Conservation (phyloP, 2,888 invertebrate species). For the Drosophila pseudotakahashii region DNA sequence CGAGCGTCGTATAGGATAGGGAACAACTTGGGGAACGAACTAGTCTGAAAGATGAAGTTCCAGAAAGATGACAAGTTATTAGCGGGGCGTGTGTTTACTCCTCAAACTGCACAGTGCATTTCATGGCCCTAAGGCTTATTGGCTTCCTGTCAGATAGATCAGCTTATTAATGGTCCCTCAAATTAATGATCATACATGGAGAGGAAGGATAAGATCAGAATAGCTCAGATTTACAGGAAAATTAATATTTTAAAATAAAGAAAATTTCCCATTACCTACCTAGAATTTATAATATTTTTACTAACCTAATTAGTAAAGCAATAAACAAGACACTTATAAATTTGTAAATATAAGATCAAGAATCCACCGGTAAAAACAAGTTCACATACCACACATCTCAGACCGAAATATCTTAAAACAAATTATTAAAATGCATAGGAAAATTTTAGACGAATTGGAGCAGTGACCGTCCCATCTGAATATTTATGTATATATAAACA, state of each 20-base stretch:
- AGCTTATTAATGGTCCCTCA: constrained; percentile 7
- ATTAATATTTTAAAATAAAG: no score
- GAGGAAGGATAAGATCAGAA: not conserved
- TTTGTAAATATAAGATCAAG: not conserved
- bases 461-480: constrained; percentile 34
- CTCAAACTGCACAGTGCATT: constrained; percentile 9
- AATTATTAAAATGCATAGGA: constrained; percentile 30
- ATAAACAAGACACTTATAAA: not conserved
- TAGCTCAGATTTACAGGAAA: no score
- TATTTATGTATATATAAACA: constrained; percentile 3
- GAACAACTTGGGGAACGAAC: constrained; percentile 4
- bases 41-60: constrained; percentile 14
- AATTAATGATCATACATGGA: constrained; percentile 13
- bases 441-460: constrained; percentile 29
- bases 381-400: constrained; percentile 11
- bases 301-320: not conserved
- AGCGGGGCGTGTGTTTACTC: constrained; percentile 42
- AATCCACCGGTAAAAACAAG: constrained; percentile 19
- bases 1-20: not conserved
- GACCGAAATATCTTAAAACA: constrained; percentile 11
- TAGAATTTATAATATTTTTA: no score
- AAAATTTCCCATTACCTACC: no score
- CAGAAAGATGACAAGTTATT: constrained; percentile 67
- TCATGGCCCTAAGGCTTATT: constrained; percentile 18
- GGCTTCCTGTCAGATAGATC: constrained; percentile 34